These are phyloP conservation scores for Festucalex cinctus DNA, from an alignment of 2,113 vertebrate genomes.

Conservation along the genomic window DNA sequence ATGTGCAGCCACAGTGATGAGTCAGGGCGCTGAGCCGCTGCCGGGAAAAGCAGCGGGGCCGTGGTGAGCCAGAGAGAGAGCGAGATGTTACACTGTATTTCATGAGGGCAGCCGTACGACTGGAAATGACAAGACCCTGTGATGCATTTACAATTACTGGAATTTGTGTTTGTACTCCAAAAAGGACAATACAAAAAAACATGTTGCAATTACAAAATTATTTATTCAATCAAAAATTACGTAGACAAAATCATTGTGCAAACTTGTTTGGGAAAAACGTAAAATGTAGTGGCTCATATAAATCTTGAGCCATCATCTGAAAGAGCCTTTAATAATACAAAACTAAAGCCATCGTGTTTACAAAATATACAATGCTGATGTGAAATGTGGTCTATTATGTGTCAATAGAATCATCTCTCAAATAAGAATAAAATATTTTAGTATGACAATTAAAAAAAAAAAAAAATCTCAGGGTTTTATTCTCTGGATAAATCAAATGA, in stretches of 20 bases:
- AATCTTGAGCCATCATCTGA: conserved; percentile 23
- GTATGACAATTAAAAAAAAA: conserved; percentile 8
- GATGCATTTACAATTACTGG: conserved; percentile 21
- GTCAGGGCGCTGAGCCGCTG: conserved; percentile 52
- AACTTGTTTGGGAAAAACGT: conserved; percentile 20
- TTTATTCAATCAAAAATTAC: conserved; percentile 70
- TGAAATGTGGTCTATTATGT: conserved; percentile 18
- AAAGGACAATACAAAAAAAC: not conserved
- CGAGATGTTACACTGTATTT: conserved; percentile 16
- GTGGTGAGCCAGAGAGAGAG: conserved; percentile 32
- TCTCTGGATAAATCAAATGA: conserved; percentile 12
- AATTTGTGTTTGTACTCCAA: not conserved
- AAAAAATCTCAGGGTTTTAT: not conserved
- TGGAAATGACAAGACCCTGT: conserved; percentile 21
- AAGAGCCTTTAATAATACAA: conserved; percentile 25
- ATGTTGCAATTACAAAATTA: conserved; percentile 59
- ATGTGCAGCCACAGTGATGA: conserved; percentile 58
- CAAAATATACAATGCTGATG: conserved; percentile 58
- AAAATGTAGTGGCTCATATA: conserved; percentile 54
- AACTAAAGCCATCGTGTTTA: conserved; percentile 43
- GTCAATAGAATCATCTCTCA: conserved; percentile 10
- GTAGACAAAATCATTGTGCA: conserved; percentile 53
- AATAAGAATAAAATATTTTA: conserved; percentile 14
- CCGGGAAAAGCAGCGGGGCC: conserved; percentile 60
- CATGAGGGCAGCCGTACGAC: conserved; percentile 13